Conservation (phyloP, 2,888 invertebrate species). For the Ormyrus rosae region DNA sequence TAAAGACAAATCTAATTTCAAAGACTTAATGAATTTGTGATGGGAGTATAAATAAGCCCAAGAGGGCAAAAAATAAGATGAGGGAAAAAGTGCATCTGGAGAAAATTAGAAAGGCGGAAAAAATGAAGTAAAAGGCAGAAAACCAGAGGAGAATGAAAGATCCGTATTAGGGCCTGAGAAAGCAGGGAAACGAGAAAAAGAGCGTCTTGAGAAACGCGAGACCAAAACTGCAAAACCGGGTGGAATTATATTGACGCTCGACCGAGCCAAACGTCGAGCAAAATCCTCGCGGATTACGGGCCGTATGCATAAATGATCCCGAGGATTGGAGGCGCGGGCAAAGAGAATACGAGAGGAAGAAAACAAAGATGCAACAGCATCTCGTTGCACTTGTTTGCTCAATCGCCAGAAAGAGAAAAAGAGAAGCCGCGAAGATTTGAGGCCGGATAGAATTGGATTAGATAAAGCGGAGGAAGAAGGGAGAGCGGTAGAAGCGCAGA, state of each 20-base stretch:
- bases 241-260: conserved; percentile 43
- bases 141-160: conserved; percentile 16
- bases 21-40: neutral
- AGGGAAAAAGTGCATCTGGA: neutral
- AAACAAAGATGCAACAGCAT: no score
- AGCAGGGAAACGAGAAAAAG: neutral
- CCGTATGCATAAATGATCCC: conserved; percentile 47
- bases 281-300: conserved; percentile 38
- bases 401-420: neutral
- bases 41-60: neutral
- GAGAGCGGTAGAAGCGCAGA: neutral
- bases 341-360: conserved; percentile 23
- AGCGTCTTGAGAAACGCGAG: neutral
- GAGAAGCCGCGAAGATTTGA: neutral
- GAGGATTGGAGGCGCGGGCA: conserved; percentile 6
- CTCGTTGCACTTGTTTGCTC: conserved; percentile 7
- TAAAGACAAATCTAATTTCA: neutral
- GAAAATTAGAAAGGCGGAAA: neutral
- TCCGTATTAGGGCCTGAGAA: neutral
- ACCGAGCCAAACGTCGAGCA: conserved; percentile 20
- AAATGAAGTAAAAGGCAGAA: conserved; percentile 11
- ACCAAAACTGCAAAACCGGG: conserved; percentile 1
- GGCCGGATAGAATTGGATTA: conserved; percentile 34
- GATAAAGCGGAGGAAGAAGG: conserved; percentile 26
- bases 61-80: neutral